Percentiles rank a stretch among this genome's conserved stretches.
Evolutionary conservation across 2,888 invertebrate genomes (phyloP).

Genomic region (Calameuta pallipes): DNA sequence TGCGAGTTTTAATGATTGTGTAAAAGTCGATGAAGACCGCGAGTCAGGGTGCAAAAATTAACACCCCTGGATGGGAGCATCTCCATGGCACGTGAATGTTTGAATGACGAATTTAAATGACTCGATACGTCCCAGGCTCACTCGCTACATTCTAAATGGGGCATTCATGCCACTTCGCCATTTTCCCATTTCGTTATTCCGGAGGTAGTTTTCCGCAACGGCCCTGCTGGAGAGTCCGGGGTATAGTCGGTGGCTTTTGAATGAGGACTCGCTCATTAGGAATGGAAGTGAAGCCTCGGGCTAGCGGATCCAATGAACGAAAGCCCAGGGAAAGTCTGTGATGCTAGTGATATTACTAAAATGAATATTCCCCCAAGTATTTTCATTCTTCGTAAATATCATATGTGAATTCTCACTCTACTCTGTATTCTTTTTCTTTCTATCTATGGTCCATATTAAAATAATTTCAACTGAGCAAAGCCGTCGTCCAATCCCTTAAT

Average conservation of each 20-base stretch:
- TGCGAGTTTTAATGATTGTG: too few species aligned
- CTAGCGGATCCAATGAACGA: not conserved
- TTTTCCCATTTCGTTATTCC: slow-evolving; percentile 14
- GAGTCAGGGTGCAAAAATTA: not conserved
- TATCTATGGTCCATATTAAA: not conserved
- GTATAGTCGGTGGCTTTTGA: slow-evolving; percentile 23
- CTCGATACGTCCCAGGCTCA: not conserved
- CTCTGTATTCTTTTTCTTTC: not conserved
- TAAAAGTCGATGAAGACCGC: not conserved
- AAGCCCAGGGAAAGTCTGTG: not conserved
- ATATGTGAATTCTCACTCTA: too few species aligned
- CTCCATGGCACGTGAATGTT: not conserved
- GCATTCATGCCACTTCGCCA: slow-evolving; percentile 12
- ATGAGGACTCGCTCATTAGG: slow-evolving; percentile 30
- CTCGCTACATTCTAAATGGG: slow-evolving; percentile 6
- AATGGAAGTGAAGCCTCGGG: slow-evolving; percentile 5
- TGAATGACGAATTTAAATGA: slow-evolving; percentile 4
- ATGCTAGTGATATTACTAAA: not conserved
- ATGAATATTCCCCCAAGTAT: slow-evolving; percentile 8
- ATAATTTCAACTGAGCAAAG: too few species aligned
- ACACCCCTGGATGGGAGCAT: not conserved
- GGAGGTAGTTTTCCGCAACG: slow-evolving; percentile 4
- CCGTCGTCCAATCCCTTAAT: too few species aligned
- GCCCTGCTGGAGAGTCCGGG: slow-evolving; percentile 13
- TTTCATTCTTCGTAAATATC: not conserved